Percentiles rank a stretch among this genome's conserved stretches.
phyloP scores from a whole-genome alignment of 1,140 invertebrate species.

The Oppia nitens region DNA sequence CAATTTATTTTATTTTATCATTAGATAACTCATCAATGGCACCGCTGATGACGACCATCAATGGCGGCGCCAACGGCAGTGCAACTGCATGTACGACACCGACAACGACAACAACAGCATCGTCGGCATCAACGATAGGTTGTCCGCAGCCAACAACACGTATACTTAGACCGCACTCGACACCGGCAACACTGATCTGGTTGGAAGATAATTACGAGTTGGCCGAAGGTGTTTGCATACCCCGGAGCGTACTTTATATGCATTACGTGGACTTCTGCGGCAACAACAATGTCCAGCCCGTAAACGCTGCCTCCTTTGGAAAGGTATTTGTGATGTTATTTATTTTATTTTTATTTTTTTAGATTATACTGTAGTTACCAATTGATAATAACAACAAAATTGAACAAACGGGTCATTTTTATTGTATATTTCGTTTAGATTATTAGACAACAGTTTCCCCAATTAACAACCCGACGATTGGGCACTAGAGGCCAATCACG shows the following conservation, averaged over 20 bases:
- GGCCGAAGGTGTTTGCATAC: slow-evolving; percentile 88
- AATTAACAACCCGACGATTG: slow-evolving; percentile 73
- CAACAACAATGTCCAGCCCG: slow-evolving; percentile 84
- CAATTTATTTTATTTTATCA: too few species aligned
- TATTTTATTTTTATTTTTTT: slow-evolving; percentile 12
- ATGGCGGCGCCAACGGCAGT: neutral
- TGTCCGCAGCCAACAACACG: neutral
- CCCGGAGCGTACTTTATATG: slow-evolving; percentile 84
- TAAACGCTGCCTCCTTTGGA: slow-evolving; percentile 96
- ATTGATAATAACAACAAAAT: neutral
- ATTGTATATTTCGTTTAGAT: neutral
- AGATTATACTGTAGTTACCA: neutral
- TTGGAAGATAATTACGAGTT: slow-evolving; percentile 94
- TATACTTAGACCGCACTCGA: slow-evolving; percentile 33
- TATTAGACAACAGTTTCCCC: slow-evolving; percentile 85
- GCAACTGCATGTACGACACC: too few species aligned
- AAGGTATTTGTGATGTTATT: slow-evolving; percentile 66
- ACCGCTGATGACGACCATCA: neutral
- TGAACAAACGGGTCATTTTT: neutral
- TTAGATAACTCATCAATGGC: neutral
- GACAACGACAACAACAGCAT: too few species aligned
- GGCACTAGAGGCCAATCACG: slow-evolving; percentile 90
- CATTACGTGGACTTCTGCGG: slow-evolving; percentile 90
- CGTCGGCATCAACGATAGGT: neutral
- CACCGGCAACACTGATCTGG: slow-evolving; percentile 52